Percentiles rank a stretch among this genome's conserved stretches.
phyloP scores from a whole-genome alignment of 2,888 invertebrate genomes.

The Hoplodrina ambigua region DNA sequence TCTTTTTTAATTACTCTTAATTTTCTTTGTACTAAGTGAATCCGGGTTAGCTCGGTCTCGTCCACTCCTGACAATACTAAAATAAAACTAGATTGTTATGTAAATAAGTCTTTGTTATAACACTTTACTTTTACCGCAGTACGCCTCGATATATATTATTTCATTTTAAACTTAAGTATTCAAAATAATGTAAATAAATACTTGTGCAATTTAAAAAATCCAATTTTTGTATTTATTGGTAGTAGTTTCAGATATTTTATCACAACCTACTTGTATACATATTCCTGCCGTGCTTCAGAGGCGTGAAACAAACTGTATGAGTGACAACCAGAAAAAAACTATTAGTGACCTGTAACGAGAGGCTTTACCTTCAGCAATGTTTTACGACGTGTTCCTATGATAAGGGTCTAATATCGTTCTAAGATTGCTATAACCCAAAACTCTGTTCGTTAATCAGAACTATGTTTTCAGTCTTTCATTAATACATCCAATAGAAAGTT shows the following conservation, averaged over 20 bases:
- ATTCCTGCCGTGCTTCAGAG: neutral
- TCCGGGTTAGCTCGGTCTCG: slow-evolving; percentile 26
- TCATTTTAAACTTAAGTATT: too few relatives aligned
- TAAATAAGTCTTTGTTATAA: slow-evolving; percentile 13
- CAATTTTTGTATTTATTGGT: too few relatives aligned
- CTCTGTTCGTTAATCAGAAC: neutral
- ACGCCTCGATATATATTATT: too few relatives aligned
- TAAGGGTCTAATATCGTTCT: slow-evolving; percentile 16
- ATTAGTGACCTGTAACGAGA: slow-evolving; percentile 26
- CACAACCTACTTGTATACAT: neutral
- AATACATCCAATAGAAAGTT: slow-evolving; percentile 2
- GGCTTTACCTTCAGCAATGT: slow-evolving; percentile 1
- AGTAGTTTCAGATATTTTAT: neutral
- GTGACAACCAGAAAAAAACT: slow-evolving; percentile 20
- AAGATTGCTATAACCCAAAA: slow-evolving; percentile 22
- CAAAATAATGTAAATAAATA: too few relatives aligned
- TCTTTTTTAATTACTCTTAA: slow-evolving; percentile 49
- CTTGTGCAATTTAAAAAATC: too few relatives aligned
- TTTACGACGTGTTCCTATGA: slow-evolving; percentile 46
- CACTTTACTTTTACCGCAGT: too few relatives aligned
- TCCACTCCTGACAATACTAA: slow-evolving; percentile 23
- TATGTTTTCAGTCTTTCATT: slow-evolving; percentile 22
- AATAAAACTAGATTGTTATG: slow-evolving; percentile 47
- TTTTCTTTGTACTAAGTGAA: slow-evolving; percentile 28
- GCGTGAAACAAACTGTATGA: slow-evolving; percentile 16